Evolutionary conservation across 2,797 vertebrate species (phyloP).

Genomic region (Distichodus sexfasciatus): DNA sequence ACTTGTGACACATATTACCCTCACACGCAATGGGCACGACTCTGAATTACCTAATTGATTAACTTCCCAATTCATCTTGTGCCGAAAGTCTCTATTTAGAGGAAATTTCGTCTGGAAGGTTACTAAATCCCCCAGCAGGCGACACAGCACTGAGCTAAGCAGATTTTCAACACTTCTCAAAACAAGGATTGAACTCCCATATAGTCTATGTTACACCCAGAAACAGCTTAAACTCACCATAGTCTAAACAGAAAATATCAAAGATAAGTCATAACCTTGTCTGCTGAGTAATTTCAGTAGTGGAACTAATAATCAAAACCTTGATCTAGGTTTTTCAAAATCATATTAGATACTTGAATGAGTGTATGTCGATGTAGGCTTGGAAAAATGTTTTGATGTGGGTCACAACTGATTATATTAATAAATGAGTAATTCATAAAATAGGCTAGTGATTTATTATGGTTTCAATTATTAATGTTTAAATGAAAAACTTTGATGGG

Average conservation of each 20-base stretch:
- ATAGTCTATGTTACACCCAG: slow-evolving; percentile 2
- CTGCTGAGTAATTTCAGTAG: slow-evolving; percentile 27
- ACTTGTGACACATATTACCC: background rate
- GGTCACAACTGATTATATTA: no score
- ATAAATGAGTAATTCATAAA: no score
- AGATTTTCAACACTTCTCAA: slow-evolving; percentile 53
- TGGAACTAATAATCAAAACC: slow-evolving; percentile 29
- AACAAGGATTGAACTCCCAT: slow-evolving; percentile 4
- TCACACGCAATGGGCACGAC: slow-evolving; percentile 37
- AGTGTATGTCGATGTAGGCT: background rate
- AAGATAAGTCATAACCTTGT: slow-evolving; percentile 31
- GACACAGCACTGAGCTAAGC: slow-evolving; percentile 41
- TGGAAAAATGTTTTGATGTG: no score
- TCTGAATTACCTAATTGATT: slow-evolving; percentile 45
- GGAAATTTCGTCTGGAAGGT: slow-evolving; percentile 43
- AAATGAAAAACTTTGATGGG: no score
- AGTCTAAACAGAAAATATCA: background rate
- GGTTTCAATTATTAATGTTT: no score
- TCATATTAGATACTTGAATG: background rate
- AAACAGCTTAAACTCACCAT: slow-evolving; percentile 21
- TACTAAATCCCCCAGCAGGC: slow-evolving; percentile 44
- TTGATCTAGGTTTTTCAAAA: slow-evolving; percentile 10
- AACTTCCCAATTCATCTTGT: slow-evolving; percentile 51
- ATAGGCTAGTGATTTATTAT: no score
- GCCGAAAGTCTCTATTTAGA: slow-evolving; percentile 44